A percentile compares a stretch with the other conserved stretches of the same genome.
These are phyloP conservation scores for Trissolcus brochymenae DNA, from an alignment of 2,888 invertebrate species.

Conservation along the genomic window DNA sequence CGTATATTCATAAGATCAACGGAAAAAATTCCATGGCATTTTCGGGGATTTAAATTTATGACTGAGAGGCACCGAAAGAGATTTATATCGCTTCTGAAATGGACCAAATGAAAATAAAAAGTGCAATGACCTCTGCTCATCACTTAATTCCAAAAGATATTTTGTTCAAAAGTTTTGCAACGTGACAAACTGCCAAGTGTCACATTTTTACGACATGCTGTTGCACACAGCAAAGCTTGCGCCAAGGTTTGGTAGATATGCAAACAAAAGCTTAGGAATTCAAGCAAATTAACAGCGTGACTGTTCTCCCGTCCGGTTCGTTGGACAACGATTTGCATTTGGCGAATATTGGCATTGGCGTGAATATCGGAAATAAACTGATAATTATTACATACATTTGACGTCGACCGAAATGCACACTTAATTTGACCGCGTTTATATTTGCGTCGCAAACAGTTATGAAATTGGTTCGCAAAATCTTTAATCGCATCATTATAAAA, in stretches of 20 bases:
- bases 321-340: conserved; percentile 14
- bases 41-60: conserved; percentile 28
- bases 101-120: conserved; percentile 1
- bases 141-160: not conserved
- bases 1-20: conserved; percentile 12
- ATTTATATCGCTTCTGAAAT: conserved; percentile 9
- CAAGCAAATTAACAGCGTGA: conserved; percentile 27
- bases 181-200: too few relatives aligned
- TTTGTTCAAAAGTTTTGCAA: too few relatives aligned
- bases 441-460: conserved; percentile 36
- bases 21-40: conserved; percentile 15
- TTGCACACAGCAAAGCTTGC: conserved; percentile 1
- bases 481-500: conserved; percentile 1
- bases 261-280: conserved; percentile 16
- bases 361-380: conserved; percentile 39
- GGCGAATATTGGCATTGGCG: conserved; percentile 27
- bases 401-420: conserved; percentile 24
- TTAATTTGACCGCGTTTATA: conserved; percentile 37
- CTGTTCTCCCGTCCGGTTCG: conserved; percentile 1
- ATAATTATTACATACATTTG: conserved; percentile 43
- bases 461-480: conserved; percentile 36
- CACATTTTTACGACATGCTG: too few relatives aligned
- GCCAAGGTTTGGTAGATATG: conserved; percentile 8
- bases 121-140: not conserved
- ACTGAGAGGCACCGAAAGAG: conserved; percentile 19